A percentile compares a stretch with the other conserved stretches of the same genome.
These are phyloP conservation scores for Chionomys nivalis DNA, from an alignment of 2,113 vertebrate genomes.

Conservation along the genomic window DNA sequence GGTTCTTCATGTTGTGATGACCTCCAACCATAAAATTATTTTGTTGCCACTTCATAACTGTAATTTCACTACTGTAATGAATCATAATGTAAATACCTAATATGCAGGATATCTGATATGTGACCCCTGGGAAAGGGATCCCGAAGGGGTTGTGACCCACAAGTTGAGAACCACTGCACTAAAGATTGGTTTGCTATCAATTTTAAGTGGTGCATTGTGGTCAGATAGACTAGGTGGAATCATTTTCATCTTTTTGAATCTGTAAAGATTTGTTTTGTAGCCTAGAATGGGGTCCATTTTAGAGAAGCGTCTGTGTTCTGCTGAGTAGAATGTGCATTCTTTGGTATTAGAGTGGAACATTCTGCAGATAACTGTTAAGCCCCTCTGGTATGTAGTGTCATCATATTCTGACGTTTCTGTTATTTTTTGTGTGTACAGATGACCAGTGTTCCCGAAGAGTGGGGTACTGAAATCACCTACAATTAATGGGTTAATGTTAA, in stretches of 20 bases:
- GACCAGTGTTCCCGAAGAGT: not conserved
- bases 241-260: not conserved
- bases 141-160: not conserved
- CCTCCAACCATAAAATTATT: not conserved
- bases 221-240: not conserved
- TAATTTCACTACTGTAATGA: not conserved
- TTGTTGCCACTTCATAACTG: not conserved
- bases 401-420: not conserved
- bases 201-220: not conserved
- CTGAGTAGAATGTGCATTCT: not conserved
- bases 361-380: not conserved
- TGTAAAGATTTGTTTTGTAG: not conserved
- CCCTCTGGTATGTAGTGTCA: not conserved
- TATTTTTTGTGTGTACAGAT: not conserved
- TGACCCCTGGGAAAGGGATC: not conserved
- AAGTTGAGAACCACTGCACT: not conserved
- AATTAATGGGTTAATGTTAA: not conserved
- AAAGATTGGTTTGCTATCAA: not conserved
- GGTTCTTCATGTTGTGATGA: not conserved
- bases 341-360: not conserved
- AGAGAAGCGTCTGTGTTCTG: not conserved
- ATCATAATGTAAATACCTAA: not conserved
- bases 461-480: not conserved
- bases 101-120: not conserved
- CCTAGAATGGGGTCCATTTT: not conserved